These are phyloP conservation scores for Caenorhabditis sulstoni DNA, from an alignment of 2,888 invertebrate genomes.

Conservation along the genomic window DNA sequence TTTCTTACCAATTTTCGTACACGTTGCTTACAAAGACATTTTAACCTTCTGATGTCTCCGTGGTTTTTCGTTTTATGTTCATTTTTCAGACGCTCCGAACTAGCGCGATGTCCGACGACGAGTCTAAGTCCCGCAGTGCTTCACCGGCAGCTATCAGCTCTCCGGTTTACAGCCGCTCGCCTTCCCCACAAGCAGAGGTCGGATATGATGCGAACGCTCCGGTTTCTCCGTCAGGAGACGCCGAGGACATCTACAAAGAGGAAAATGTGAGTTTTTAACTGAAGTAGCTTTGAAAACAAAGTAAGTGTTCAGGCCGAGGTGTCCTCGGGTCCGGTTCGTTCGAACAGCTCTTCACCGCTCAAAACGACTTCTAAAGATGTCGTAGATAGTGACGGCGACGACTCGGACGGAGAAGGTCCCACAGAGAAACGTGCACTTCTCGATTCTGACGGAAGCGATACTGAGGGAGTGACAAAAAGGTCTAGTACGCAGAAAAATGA, in stretches of 20 bases:
- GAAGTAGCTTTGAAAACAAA: not conserved
- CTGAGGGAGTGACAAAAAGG: constrained; percentile 16
- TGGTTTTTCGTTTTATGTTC: not conserved
- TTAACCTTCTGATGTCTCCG: no score
- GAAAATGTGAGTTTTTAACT: constrained; percentile 20
- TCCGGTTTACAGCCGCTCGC: constrained; percentile 12
- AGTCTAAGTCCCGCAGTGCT: constrained; percentile 1
- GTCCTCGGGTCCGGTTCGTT: not conserved
- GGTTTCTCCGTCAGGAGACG: constrained; percentile 36
- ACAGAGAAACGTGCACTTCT: constrained; percentile 31
- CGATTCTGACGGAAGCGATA: constrained; percentile 56
- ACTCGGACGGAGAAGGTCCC: constrained; percentile 41
- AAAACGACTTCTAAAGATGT: constrained; percentile 27
- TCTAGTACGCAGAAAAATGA: no score
- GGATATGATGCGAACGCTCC: constrained; percentile 17
- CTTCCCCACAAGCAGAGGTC: constrained; percentile 17
- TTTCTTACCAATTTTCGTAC: not conserved
- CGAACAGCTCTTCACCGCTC: constrained; percentile 21
- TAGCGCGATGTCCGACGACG: constrained; percentile 35
- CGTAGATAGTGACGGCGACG: constrained; percentile 50
- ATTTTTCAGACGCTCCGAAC: constrained; percentile 12
- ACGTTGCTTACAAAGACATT: no score
- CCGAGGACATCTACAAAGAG: constrained; percentile 32
- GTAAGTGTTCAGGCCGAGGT: not conserved
- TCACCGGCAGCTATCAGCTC: constrained; percentile 17